Percentiles rank a stretch among this genome's conserved stretches.
Evolutionary conservation across 2,113 vertebrate genomes (phyloP).

Genomic region (Pogonocichla stellata): DNA sequence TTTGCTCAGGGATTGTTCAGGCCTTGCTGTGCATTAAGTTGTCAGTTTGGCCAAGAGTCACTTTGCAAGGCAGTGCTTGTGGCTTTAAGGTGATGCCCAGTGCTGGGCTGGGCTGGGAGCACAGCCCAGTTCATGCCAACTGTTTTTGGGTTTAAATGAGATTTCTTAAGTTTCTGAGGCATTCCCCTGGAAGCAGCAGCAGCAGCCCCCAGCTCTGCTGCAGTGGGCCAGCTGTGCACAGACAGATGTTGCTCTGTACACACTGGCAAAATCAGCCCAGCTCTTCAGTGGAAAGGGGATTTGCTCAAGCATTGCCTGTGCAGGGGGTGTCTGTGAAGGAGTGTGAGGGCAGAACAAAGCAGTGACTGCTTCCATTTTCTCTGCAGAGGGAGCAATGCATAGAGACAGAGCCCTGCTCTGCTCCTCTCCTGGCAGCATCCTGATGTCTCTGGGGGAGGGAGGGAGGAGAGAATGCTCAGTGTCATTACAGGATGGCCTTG

Average conservation of each 20-base stretch:
- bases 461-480: not conserved
- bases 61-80: not conserved
- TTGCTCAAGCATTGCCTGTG: not conserved
- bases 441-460: not conserved
- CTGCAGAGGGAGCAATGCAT: not conserved
- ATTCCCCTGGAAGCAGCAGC: not conserved
- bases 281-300: not conserved
- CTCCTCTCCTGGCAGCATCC: slow-evolving; percentile 5
- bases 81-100: not conserved
- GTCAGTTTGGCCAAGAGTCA: not conserved
- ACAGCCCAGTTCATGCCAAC: not conserved
- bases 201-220: slow-evolving; percentile 12
- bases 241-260: slow-evolving; percentile 53
- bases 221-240: slow-evolving; percentile 31
- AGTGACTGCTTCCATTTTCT: slow-evolving; percentile 10
- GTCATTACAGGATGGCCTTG: not conserved
- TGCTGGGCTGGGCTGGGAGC: not conserved
- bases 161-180: not conserved
- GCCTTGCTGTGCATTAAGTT: not conserved
- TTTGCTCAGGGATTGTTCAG: not conserved
- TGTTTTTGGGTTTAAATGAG: not conserved
- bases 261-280: not conserved
- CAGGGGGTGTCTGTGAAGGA: not conserved
- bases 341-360: slow-evolving; percentile 18
- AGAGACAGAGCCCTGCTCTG: not conserved